Base-by-base conservation (phyloP, 2,113 vertebrate genomes). In the Gobiocypris rarus region DNA sequence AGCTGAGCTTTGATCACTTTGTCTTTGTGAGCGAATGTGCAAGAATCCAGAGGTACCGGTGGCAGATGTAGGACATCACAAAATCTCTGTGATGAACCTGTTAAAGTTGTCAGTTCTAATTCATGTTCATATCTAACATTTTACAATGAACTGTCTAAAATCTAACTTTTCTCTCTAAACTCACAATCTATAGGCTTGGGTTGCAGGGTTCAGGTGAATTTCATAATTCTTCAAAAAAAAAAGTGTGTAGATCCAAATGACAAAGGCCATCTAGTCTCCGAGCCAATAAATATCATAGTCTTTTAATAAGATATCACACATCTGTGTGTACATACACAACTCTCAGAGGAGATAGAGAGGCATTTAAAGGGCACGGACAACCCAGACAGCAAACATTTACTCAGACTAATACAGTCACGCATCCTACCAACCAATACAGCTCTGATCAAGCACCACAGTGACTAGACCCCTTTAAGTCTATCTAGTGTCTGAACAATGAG, bases 381-480 rank as follows among this genome's bases (percentile, higher is more conserved):
- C 38, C 22, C 81, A 54, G 81, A 82, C 50, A 58, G 52, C 52
- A 82, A 73, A 73, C 52, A 73, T 73, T 82, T 59, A 73, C 52
- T 19, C 15, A 19, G 65, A 38, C 28, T 71, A 58, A 71, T 56
- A 58, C 81, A 73, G 50, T 73, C 48, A 54, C 52, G 24, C 15
- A 38, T 26, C 34, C 50, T 58, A 79, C n/a, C 52, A 45, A 28
- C 54, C 22, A 79, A 26, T 45, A 79, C 22, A 43, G n/a, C 75
- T 43, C 19, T 77, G 31, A 77, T 59, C 34, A 78, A 43, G 22
- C 34, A 58, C 52, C 52, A 41, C 75, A 59, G 52, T 41, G 45
- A 71, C 41, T 11, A 6, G 31, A 58, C 28, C 50, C 22, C 22
- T 77, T 59, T 43, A 59, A 24, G 19, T 24, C 19, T n/a, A 54